phyloP scores from a whole-genome alignment of 2,797 vertebrate genomes.

The Sitta carolinensis region DNA sequence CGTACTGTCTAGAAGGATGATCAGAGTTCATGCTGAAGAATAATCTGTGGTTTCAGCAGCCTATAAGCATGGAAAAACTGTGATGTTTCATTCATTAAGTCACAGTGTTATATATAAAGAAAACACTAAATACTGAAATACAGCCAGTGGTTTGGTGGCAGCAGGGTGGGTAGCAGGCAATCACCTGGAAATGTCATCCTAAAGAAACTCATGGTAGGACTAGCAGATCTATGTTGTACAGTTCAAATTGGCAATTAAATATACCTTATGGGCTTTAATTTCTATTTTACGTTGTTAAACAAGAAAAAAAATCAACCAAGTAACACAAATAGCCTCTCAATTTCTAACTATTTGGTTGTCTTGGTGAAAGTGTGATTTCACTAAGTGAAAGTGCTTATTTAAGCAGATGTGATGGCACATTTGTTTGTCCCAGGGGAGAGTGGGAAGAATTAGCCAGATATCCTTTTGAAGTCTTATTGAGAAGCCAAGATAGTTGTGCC shows the following conservation, averaged over 20 bases:
- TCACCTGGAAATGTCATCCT: conserved; percentile 32
- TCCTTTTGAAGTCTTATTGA: background rate
- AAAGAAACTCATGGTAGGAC: background rate
- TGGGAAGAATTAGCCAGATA: background rate
- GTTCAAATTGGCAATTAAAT: background rate
- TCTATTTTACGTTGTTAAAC: background rate
- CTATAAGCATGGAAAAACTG: conserved; percentile 30
- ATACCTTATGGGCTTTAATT: background rate
- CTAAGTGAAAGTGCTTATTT: background rate
- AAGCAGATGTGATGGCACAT: background rate
- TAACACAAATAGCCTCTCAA: background rate
- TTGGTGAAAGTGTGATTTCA: background rate
- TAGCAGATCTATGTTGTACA: background rate
- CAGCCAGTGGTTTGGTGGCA: conserved; percentile 27
- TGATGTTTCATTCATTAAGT: conserved; percentile 4
- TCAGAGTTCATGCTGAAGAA: conserved; percentile 50
- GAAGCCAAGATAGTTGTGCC: background rate
- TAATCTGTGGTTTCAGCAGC: conserved; percentile 65
- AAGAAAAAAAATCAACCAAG: background rate
- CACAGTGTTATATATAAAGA: conserved; percentile 27
- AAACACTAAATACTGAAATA: conserved; percentile 45
- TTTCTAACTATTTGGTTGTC: background rate
- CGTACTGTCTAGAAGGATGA: conserved; percentile 59
- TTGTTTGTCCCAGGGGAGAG: background rate
- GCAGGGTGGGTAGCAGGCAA: conserved; percentile 16